Conservation (phyloP, 2,113 vertebrate species). For the Anoplopoma fimbria region DNA sequence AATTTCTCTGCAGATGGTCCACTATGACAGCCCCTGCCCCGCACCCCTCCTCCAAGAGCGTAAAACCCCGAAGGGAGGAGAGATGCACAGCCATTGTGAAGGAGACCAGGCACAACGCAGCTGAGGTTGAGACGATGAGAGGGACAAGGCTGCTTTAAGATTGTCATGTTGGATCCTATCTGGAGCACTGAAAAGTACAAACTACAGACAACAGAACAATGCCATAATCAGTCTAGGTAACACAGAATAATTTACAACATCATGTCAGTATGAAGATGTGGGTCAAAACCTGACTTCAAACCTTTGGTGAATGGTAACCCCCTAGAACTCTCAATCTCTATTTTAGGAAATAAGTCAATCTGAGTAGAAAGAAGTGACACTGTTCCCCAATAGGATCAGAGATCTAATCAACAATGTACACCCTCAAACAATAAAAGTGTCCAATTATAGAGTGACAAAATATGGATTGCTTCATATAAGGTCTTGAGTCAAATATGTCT, state of each 20-base stretch:
- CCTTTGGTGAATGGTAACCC: not conserved
- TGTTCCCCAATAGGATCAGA: not conserved
- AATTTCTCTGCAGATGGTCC: slow-evolving; percentile 14
- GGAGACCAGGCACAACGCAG: slow-evolving; percentile 62
- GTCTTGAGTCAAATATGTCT: not conserved
- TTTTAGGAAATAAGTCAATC: not conserved
- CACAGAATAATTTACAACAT: not conserved
- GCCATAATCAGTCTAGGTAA: not conserved
- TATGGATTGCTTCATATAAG: not conserved
- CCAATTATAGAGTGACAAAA: not conserved
- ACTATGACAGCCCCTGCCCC: slow-evolving; percentile 18
- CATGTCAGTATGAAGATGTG: not conserved
- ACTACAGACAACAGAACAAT: slow-evolving; percentile 24
- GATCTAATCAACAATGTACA: not conserved
- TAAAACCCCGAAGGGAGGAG: slow-evolving; percentile 49
- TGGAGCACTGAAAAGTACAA: slow-evolving; percentile 8
- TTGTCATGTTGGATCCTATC: slow-evolving; percentile 34
- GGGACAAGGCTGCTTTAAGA: slow-evolving; percentile 38
- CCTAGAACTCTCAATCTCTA: not conserved
- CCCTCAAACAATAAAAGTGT: not conserved
- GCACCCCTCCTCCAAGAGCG: slow-evolving; percentile 32
- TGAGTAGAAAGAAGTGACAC: not conserved
- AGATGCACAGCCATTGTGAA: slow-evolving; percentile 45
- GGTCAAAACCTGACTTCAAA: not conserved
- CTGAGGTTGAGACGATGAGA: slow-evolving; percentile 44